A percentile compares a stretch with the other conserved stretches of the same genome.
phyloP scores from a whole-genome alignment of 2,113 vertebrate species.

The Caranx melampygus region DNA sequence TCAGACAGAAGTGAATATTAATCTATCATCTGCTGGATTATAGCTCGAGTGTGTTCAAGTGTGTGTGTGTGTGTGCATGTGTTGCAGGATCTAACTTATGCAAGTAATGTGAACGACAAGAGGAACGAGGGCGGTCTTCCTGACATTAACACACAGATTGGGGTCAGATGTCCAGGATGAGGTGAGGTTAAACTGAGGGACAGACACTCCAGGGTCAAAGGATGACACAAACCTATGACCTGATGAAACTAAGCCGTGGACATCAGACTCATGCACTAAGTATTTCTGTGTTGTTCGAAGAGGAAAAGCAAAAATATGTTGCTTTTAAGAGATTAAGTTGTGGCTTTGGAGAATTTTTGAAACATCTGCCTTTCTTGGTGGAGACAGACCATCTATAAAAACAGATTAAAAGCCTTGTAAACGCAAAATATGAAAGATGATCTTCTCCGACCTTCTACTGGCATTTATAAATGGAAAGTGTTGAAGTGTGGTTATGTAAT shows the following conservation, averaged over 20 bases:
- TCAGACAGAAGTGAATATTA: constrained; percentile 7
- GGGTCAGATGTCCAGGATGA: background rate
- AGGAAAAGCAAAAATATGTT: constrained; percentile 8
- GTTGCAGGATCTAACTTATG: too few species aligned
- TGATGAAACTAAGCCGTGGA: background rate
- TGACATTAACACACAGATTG: background rate
- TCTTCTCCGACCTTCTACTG: background rate
- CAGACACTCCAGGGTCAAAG: background rate
- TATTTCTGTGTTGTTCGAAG: constrained; percentile 22
- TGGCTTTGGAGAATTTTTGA: constrained; percentile 2
- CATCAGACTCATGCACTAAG: background rate
- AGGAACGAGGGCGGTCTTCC: background rate
- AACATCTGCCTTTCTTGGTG: constrained; percentile 37
- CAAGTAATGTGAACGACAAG: background rate
- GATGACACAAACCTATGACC: background rate
- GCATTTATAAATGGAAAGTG: background rate
- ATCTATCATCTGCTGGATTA: constrained; percentile 29
- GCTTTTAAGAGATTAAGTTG: constrained; percentile 52
- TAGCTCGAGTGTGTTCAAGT: background rate
- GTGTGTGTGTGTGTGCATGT: too few species aligned
- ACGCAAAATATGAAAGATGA: background rate
- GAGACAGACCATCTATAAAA: background rate
- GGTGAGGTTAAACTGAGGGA: background rate
- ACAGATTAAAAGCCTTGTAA: constrained; percentile 28
- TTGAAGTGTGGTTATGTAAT: constrained; percentile 12